A percentile compares a stretch with the other conserved stretches of the same genome.
Evolutionary conservation across 2,888 invertebrate genomes (phyloP).

Genomic region (Crematogaster levior): DNA sequence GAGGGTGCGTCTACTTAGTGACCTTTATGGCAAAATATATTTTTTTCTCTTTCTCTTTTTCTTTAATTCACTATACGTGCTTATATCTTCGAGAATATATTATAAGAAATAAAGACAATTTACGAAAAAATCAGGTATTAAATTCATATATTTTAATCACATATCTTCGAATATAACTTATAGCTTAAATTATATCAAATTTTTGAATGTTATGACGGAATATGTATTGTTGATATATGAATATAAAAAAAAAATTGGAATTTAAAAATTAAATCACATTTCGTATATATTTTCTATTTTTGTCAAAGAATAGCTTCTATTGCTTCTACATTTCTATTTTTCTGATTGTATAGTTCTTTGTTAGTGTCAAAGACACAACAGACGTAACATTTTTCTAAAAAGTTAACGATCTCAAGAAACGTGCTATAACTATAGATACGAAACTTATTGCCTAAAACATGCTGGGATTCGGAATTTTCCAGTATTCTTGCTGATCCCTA

Average conservation of each 20-base stretch:
- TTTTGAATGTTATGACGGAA: background rate
- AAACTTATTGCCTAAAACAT: slow-evolving; percentile 77
- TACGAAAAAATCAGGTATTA: background rate
- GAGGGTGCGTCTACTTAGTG: slow-evolving; percentile 78
- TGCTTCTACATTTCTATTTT: background rate
- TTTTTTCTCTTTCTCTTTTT: slow-evolving; percentile 53
- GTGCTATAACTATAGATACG: slow-evolving; percentile 53
- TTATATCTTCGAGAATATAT: slow-evolving; percentile 52
- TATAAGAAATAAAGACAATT: background rate
- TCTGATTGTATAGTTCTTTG: background rate
- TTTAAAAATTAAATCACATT: background rate
- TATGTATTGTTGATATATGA: too few relatives aligned
- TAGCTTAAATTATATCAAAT: background rate
- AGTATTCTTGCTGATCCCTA: slow-evolving; percentile 66
- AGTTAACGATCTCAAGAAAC: slow-evolving; percentile 51
- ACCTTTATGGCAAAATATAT: slow-evolving; percentile 79
- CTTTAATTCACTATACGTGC: slow-evolving; percentile 47
- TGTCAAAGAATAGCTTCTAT: background rate
- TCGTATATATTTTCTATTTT: background rate
- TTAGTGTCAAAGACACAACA: background rate
- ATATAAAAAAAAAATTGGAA: too few relatives aligned
- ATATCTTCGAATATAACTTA: background rate
- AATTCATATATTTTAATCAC: background rate
- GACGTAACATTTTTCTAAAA: slow-evolving; percentile 43
- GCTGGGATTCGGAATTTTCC: slow-evolving; percentile 68